phyloP scores from a whole-genome alignment of 2,797 vertebrate species.

The Bovichtus variegatus region DNA sequence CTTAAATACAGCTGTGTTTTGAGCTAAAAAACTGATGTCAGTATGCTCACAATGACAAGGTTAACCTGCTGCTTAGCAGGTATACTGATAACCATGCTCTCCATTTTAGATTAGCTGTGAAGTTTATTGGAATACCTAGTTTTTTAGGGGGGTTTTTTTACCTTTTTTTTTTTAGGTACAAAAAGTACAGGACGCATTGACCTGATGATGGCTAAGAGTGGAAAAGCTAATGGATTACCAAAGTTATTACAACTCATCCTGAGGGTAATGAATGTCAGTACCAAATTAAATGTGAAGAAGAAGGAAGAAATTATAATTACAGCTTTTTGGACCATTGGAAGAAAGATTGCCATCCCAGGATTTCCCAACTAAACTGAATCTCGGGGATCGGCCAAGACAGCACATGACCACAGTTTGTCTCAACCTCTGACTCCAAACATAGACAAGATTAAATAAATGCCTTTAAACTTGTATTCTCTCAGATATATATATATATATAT shows the following conservation, averaged over 20 bases:
- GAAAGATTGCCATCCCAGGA: background rate
- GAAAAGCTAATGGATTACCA: background rate
- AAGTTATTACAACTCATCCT: background rate
- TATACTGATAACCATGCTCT: too few species aligned
- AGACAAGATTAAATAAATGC: conserved; percentile 8
- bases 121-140: too few species aligned
- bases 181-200: background rate
- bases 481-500: too few species aligned
- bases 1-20: too few species aligned
- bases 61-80: too few species aligned
- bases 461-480: conserved; percentile 13
- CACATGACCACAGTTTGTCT: background rate
- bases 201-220: background rate
- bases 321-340: background rate
- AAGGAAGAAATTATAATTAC: background rate
- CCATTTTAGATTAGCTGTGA: too few species aligned
- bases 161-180: too few species aligned
- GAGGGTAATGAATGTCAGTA: background rate
- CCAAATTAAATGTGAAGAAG: background rate
- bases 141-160: too few species aligned
- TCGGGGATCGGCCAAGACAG: background rate
- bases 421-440: background rate
- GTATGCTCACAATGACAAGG: too few species aligned
- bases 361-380: background rate
- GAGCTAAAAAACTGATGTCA: too few species aligned